Percentiles rank a stretch among this genome's conserved stretches.
phyloP scores from a whole-genome alignment of 2,113 vertebrate genomes.

The Trochalopteron elliotii region DNA sequence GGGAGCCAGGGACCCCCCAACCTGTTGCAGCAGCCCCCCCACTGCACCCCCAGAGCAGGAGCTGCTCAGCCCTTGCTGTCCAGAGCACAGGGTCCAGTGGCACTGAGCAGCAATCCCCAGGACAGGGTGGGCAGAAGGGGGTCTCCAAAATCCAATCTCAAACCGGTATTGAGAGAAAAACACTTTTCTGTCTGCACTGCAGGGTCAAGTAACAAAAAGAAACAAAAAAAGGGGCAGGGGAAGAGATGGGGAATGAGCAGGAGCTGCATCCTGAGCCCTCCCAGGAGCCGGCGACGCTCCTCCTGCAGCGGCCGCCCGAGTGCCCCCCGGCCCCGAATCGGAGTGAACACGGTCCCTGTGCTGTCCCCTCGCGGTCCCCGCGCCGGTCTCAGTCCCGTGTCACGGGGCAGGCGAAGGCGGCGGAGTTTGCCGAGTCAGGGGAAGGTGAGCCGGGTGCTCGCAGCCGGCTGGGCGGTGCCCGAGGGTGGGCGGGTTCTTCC shows the following conservation, averaged over 20 bases:
- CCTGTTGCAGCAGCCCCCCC: background rate
- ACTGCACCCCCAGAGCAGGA: background rate
- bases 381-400: background rate
- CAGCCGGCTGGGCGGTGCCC: background rate
- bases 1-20: background rate
- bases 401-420: background rate
- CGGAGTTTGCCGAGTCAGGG: background rate
- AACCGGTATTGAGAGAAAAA: background rate
- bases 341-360: background rate
- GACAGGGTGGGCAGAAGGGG: background rate
- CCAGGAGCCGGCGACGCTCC: background rate
- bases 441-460: background rate
- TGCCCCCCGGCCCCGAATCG: background rate
- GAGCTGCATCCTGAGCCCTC: background rate
- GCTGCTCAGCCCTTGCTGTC: background rate
- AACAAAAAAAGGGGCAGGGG: background rate
- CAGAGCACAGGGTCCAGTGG: accelerated
- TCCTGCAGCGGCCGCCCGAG: background rate
- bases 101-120: background rate
- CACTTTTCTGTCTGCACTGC: constrained; percentile 41
- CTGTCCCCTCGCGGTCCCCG: background rate
- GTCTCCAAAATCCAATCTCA: constrained; percentile 41
- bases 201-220: constrained; percentile 42
- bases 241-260: background rate
- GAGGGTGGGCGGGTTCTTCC: background rate